Conservation (phyloP, 1,140 invertebrate species). For the Drosophila fuyamai region DNA sequence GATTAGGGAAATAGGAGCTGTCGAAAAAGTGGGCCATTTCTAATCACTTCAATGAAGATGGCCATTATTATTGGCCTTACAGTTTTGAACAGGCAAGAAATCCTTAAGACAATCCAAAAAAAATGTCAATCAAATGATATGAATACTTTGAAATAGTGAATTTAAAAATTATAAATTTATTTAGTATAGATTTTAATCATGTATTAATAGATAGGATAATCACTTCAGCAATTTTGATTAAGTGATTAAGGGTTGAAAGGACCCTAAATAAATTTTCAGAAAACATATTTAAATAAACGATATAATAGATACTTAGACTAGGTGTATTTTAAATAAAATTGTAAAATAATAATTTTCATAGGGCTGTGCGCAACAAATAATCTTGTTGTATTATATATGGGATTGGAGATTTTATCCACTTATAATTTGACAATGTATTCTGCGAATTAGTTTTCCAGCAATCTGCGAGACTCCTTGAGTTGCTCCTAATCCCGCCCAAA, state of each 20-base stretch:
- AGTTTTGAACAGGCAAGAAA: not conserved
- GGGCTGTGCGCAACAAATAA: not conserved
- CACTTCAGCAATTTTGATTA: too few relatives aligned
- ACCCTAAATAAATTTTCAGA: too few relatives aligned
- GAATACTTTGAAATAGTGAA: not conserved
- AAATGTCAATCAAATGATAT: not conserved
- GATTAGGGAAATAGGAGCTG: not conserved
- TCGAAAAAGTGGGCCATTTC: not conserved
- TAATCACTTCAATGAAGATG: constrained; percentile 1
- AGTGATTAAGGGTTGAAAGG: too few relatives aligned
- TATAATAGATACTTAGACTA: too few relatives aligned
- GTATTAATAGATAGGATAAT: too few relatives aligned
- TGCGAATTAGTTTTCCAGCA: constrained; percentile 26
- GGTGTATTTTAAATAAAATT: too few relatives aligned
- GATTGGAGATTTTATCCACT: constrained; percentile 4
- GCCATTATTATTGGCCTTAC: not conserved
- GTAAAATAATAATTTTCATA: too few relatives aligned
- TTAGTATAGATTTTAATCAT: too few relatives aligned
- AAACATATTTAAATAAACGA: too few relatives aligned
- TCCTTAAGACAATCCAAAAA: not conserved
- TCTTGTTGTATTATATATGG: not conserved
- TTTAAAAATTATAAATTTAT: too few relatives aligned
- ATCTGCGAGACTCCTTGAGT: constrained; percentile 11
- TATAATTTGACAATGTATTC: constrained; percentile 15
- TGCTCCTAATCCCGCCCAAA: constrained; percentile 52